Base-by-base conservation (phyloP, 2,797 vertebrate species). In the Centroberyx gerrardi region DNA sequence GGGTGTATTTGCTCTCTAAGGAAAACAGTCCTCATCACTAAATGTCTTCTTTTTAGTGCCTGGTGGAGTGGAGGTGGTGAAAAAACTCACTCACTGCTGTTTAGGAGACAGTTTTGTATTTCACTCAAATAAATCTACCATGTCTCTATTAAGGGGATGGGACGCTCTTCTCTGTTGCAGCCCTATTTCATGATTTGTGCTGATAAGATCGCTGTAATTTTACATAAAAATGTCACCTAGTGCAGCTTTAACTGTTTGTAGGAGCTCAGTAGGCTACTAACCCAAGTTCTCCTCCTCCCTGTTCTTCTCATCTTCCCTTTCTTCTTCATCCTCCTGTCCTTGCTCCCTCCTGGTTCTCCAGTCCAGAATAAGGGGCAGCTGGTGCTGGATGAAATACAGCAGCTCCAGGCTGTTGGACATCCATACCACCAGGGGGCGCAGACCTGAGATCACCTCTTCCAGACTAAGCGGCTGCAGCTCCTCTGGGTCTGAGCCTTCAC, bases 371-470 rank as follows among this genome's bases (percentile, higher is more conserved):
- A 85, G 81, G 73, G 95, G 95, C 76, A 96, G 82, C 83, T 95
- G 92, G 68, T 91, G 87, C 76, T 96, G 95, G 73, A 96, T 84
- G 68, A 96, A 95, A 67, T 96, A 92, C 64, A 96, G 92, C 79
- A 96, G 85, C 83, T 96, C 95, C 59, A 96, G 84, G 58, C 93
- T 90, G 87, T 96, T 96, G 69, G 95, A 90, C 95, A 96, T 95
- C 95, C 95, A 96, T 29, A 93, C 87, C 75, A 95, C 90, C 64
- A 96, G 90, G 15, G 95, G 94, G 76, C 86, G 87, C 71, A 96
- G 89, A 15, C 90, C 93, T 17, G 83, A 81, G n/a, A 93, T 85
- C 18, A 92, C 58, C 44, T 90, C 88, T 3, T 77, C 65, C n/a
- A 88, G 76, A 9, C 52, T 53, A 48, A 83, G 72, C 8, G 59